Conservation (phyloP, 2,113 vertebrate genomes). For the Corydoras maculifer region DNA sequence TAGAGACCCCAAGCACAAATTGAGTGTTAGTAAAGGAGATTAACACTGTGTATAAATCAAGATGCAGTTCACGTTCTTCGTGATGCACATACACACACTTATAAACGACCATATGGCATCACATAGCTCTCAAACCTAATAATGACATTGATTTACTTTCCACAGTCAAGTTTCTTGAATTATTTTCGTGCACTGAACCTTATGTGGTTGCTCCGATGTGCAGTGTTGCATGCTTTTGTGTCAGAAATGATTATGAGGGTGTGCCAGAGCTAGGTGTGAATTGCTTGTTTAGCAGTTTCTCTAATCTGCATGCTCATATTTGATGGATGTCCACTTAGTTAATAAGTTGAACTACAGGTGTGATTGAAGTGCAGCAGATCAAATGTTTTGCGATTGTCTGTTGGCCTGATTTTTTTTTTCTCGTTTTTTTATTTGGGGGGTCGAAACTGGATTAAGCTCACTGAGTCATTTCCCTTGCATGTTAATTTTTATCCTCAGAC, state of each 20-base stretch:
- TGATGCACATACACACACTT: conserved; percentile 5
- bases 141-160: conserved; percentile 18
- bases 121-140: not conserved
- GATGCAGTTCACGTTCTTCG: conserved; percentile 8
- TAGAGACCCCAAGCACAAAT: conserved; percentile 39
- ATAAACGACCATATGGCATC: not conserved
- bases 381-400: conserved; percentile 28
- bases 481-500: conserved; percentile 20
- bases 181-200: not conserved
- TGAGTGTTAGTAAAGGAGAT: conserved; percentile 50
- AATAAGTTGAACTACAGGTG: not conserved
- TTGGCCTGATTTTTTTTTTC: conserved; percentile 21
- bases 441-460: conserved; percentile 34
- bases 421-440: too few relatives aligned
- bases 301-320: conserved; percentile 1
- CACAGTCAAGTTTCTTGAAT: not conserved
- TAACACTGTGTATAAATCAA: not conserved
- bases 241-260: conserved; percentile 16
- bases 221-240: conserved; percentile 6
- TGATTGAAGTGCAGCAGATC: conserved; percentile 30
- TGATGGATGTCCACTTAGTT: conserved; percentile 9
- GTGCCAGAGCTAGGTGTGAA: conserved; percentile 6
- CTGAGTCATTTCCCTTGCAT: conserved; percentile 27
- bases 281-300: conserved; percentile 14
- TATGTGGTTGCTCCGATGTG: conserved; percentile 10